These are phyloP conservation scores for Melanophora roralis DNA, from an alignment of 2,888 invertebrate genomes.

Conservation along the genomic window DNA sequence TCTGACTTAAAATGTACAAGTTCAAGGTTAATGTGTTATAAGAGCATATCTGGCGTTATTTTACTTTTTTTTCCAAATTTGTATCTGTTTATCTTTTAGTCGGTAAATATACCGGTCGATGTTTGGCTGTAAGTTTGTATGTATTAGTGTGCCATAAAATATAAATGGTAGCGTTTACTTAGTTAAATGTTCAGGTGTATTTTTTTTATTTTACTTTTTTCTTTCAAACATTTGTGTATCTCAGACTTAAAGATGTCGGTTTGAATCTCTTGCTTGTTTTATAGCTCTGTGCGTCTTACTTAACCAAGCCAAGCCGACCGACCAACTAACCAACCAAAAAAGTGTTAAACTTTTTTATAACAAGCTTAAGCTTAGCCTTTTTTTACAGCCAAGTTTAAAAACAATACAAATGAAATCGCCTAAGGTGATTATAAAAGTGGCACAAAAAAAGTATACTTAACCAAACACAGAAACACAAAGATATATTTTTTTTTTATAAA, in stretches of 20 bases:
- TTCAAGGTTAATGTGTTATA: conserved; percentile 60
- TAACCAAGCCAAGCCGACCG: neutral
- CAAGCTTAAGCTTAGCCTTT: conserved; percentile 35
- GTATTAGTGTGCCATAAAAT: neutral
- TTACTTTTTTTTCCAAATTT: neutral
- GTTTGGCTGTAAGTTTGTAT: neutral
- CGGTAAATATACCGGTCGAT: neutral
- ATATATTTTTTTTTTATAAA: neutral
- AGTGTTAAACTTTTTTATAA: conserved; percentile 31
- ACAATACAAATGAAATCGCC: conserved; percentile 43
- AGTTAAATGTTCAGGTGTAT: conserved; percentile 35
- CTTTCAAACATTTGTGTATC: neutral
- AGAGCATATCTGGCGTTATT: conserved; percentile 6
- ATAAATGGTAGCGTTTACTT: conserved; percentile 6
- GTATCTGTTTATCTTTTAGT: neutral
- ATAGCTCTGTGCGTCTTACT: neutral
- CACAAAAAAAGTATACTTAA: neutral
- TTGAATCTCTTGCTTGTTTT: conserved; percentile 7
- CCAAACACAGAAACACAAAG: neutral
- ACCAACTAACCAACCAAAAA: conserved; percentile 2
- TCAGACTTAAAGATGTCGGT: conserved; percentile 9
- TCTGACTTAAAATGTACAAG: conserved; percentile 53
- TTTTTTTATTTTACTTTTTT: neutral
- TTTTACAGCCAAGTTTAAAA: neutral
- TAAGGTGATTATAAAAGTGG: conserved; percentile 48